Conservation (phyloP, 53 echinoderm and acorn worm species). For the Patiria pectinifera region DNA sequence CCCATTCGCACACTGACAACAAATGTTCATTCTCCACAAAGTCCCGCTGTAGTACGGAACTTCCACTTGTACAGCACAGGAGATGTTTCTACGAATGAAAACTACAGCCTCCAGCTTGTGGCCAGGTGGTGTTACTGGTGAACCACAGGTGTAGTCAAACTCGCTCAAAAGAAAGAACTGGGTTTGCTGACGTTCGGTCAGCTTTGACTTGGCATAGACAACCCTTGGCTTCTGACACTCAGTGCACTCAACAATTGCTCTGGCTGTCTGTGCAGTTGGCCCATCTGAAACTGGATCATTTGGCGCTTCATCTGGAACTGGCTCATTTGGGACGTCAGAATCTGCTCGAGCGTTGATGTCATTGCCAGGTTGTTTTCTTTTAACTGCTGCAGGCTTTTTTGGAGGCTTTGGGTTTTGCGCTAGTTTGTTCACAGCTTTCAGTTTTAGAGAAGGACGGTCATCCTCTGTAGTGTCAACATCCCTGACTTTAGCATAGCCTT, state of each 20-base stretch:
- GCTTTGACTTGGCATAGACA: conserved; percentile 10
- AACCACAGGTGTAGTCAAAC: conserved; percentile 24
- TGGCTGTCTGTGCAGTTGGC: conserved; percentile 19
- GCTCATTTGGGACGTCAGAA: background rate
- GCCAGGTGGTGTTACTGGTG: conserved; percentile 1
- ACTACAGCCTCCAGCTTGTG: conserved; percentile 16
- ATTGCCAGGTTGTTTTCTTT: background rate
- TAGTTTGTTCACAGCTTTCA: background rate
- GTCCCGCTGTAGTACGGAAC: conserved; percentile 4
- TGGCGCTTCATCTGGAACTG: background rate
- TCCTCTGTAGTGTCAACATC: conserved; percentile 21
- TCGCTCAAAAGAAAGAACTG: background rate
- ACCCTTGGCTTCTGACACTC: conserved; percentile 14
- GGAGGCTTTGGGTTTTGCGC: background rate
- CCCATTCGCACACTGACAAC: conserved; percentile 13
- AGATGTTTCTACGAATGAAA: conserved; percentile 3
- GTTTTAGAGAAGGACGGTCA: conserved; percentile 1
- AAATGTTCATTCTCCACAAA: background rate
- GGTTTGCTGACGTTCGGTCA: conserved; percentile 8
- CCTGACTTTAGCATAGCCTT: background rate
- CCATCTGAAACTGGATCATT: background rate
- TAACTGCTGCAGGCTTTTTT: conserved; percentile 4
- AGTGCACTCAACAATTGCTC: conserved; percentile 2
- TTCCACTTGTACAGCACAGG: background rate
- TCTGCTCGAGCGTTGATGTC: background rate